These are phyloP conservation scores for Cephus nigrinus DNA, from an alignment of 2,888 invertebrate genomes.

Conservation along the genomic window DNA sequence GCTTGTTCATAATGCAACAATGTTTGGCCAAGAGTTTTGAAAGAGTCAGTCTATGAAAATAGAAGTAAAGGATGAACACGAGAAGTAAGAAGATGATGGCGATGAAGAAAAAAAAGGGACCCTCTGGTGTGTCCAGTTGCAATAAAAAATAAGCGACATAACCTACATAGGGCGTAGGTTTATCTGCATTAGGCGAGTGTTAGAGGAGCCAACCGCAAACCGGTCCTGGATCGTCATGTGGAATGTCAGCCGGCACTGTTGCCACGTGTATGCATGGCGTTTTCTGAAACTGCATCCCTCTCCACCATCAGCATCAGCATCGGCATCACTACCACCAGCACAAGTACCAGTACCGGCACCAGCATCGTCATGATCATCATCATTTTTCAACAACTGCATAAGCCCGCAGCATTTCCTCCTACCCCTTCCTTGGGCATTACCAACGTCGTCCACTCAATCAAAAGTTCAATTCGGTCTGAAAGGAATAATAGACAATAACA, in stretches of 20 bases:
- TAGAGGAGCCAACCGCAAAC: conserved; percentile 52
- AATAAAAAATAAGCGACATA: conserved; percentile 46
- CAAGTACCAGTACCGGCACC: neutral
- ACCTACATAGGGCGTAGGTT: conserved; percentile 40
- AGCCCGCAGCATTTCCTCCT: neutral
- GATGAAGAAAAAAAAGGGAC: neutral
- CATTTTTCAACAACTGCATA: neutral
- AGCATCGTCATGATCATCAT: neutral
- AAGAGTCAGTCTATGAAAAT: neutral
- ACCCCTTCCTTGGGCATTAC: neutral
- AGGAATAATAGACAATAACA: neutral
- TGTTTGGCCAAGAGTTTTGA: neutral
- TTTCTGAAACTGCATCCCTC: conserved; percentile 48
- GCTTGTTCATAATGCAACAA: neutral
- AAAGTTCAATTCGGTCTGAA: neutral
- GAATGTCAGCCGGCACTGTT: conserved; percentile 44
- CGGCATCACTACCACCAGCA: neutral
- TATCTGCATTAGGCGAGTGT: conserved; percentile 46
- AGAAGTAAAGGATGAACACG: neutral
- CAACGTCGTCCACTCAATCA: neutral
- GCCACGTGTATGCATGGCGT: conserved; percentile 47
- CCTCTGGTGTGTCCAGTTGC: conserved; percentile 28
- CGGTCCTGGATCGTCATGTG: conserved; percentile 49
- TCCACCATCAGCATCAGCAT: neutral
- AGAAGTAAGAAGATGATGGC: neutral